Percentiles rank a stretch among this genome's conserved stretches.
Evolutionary conservation across 2,888 invertebrate genomes (phyloP).

Genomic region (Troglohyphantes excavatus): DNA sequence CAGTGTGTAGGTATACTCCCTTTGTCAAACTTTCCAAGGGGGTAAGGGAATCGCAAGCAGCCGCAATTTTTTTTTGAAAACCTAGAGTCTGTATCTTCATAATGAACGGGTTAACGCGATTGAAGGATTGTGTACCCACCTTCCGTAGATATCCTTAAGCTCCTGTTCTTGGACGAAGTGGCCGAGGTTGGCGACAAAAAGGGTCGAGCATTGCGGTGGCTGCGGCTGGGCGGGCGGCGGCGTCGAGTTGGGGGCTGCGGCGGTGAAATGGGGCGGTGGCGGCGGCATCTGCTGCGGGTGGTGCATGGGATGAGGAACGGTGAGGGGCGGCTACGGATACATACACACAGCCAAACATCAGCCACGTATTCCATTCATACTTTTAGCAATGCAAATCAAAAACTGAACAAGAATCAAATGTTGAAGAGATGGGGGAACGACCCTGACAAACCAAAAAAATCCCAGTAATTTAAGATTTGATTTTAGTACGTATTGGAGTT

Average conservation of each 20-base stretch:
- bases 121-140: slow-evolving; percentile 85
- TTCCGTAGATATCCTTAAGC: slow-evolving; percentile 98
- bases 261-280: slow-evolving; percentile 88
- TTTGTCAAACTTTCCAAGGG: no score
- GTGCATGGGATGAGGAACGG: slow-evolving; percentile 85
- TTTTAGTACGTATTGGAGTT: no score
- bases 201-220: slow-evolving; percentile 94
- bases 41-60: no score
- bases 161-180: slow-evolving; percentile 99
- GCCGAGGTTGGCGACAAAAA: slow-evolving; percentile 99
- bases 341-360: slow-evolving; percentile 74
- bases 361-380: slow-evolving; percentile 63
- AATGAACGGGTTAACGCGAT: not conserved
- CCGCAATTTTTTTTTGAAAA: no score
- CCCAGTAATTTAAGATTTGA: no score
- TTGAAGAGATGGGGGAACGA: no score
- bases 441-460: no score
- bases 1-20: no score
- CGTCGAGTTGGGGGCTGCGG: slow-evolving; percentile 85
- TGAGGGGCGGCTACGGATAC: slow-evolving; percentile 85
- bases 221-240: slow-evolving; percentile 85
- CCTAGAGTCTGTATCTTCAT: no score
- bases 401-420: no score
- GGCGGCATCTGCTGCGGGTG: slow-evolving; percentile 85
- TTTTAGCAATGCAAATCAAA: no score